A percentile compares a stretch with the other conserved stretches of the same genome.
Evolutionary conservation across 2,888 invertebrate species (phyloP).

Genomic region (Drosophila cognata): DNA sequence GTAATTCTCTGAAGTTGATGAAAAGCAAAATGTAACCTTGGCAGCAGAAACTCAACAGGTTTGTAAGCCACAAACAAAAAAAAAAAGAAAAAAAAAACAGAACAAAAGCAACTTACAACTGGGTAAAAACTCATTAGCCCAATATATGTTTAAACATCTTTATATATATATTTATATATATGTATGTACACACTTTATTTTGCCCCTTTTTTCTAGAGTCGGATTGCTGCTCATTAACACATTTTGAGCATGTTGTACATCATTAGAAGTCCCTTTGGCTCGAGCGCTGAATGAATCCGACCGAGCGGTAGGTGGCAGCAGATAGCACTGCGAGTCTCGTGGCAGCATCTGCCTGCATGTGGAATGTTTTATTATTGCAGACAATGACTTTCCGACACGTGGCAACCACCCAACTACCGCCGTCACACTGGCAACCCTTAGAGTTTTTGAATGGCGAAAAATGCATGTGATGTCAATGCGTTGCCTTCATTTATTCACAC

Average conservation of each 20-base stretch:
- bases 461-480: constrained; percentile 58
- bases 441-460: constrained; percentile 19
- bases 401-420: constrained; percentile 14
- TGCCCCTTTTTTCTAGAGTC: not conserved
- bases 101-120: not conserved
- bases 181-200: not conserved
- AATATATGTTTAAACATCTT: not conserved
- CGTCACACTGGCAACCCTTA: not conserved
- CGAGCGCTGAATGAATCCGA: not conserved
- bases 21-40: not conserved
- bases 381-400: constrained; percentile 47
- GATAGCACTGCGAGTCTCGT: not conserved
- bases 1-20: not conserved
- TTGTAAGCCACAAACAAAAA: not conserved
- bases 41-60: constrained; percentile 52
- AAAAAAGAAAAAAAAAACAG: not conserved
- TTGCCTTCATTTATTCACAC: constrained; percentile 7
- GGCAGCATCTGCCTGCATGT: constrained; percentile 4
- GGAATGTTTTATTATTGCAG: constrained; percentile 35
- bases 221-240: constrained; percentile 65
- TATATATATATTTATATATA: not conserved
- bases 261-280: constrained; percentile 51
- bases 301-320: not conserved
- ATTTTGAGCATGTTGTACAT: constrained; percentile 70
- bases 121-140: constrained; percentile 39